Conservation (phyloP, 2,113 vertebrate species). For the Bubo scandiacus region DNA sequence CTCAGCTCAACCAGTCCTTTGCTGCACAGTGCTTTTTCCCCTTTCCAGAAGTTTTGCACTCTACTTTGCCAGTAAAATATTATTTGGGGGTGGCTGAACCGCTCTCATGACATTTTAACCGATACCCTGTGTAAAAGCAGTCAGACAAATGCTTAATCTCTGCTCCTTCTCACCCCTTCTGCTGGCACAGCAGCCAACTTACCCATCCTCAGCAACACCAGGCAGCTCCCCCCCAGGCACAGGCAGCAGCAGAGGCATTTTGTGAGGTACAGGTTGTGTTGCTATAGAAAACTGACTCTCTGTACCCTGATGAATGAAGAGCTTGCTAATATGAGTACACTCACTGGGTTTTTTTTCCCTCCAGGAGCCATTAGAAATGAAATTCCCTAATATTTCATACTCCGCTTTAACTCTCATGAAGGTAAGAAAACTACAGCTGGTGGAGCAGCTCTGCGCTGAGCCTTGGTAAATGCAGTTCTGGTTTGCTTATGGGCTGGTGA, state of each 20-base stretch:
- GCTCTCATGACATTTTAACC: background rate
- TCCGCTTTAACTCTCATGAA: conserved; percentile 89
- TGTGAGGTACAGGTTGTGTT: background rate
- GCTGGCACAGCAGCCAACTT: background rate
- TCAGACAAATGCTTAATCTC: background rate
- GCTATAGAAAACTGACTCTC: background rate
- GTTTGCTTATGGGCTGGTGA: background rate
- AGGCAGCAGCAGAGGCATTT: rapidly evolving
- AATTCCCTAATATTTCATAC: conserved; percentile 85
- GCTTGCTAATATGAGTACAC: background rate
- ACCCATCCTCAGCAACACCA: background rate
- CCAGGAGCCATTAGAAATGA: conserved; percentile 89
- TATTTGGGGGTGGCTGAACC: background rate
- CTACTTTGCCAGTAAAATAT: background rate
- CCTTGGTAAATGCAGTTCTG: background rate
- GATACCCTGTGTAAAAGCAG: background rate
- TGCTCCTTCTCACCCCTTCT: background rate
- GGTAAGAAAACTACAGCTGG: conserved; percentile 67
- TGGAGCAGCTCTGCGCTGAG: background rate
- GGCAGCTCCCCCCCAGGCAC: background rate
- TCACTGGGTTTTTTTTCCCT: background rate
- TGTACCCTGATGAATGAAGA: background rate
- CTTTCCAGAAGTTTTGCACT: background rate
- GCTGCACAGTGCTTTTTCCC: rapidly evolving
- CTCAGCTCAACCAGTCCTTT: background rate